Evolutionary conservation across 2,888 invertebrate genomes (phyloP).

Genomic region (Catocala sponsa): DNA sequence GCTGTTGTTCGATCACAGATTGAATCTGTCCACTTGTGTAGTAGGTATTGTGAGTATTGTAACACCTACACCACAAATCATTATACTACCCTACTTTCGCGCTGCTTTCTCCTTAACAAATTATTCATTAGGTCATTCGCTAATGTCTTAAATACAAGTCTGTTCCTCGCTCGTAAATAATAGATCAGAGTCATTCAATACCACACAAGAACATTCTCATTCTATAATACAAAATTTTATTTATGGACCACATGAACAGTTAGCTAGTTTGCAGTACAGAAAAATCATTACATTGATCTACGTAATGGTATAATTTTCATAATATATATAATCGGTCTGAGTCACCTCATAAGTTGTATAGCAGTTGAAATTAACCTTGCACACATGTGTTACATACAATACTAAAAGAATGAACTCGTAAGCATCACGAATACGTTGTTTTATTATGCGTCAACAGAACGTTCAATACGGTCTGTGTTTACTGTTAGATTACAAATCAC

Average conservation of each 20-base stretch:
- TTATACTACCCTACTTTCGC: conserved; percentile 46
- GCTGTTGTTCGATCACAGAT: conserved; percentile 35
- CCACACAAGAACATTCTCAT: conserved; percentile 9
- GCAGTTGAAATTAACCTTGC: conserved; percentile 44
- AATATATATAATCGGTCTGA: conserved; percentile 28
- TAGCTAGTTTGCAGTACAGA: conserved; percentile 30
- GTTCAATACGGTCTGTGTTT: conserved; percentile 54
- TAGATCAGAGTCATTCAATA: conserved; percentile 28
- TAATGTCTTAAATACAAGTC: conserved; percentile 39
- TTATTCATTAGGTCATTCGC: conserved; percentile 45
- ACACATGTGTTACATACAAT: conserved; percentile 31
- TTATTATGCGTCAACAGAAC: conserved; percentile 60
- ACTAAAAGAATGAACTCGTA: conserved; percentile 34
- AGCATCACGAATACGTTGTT: conserved; percentile 41
- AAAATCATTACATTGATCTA: conserved; percentile 17
- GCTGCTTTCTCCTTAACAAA: conserved; percentile 49
- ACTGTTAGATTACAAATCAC: conserved; percentile 71
- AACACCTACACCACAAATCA: conserved; percentile 58
- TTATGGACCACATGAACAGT: conserved; percentile 19
- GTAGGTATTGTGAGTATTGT: conserved; percentile 29
- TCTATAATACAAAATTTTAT: no score
- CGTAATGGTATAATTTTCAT: conserved; percentile 10
- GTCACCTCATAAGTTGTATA: conserved; percentile 35
- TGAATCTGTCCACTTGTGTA: conserved; percentile 55
- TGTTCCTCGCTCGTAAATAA: conserved; percentile 32